Evolutionary conservation across 2,888 invertebrate genomes (phyloP).

Genomic region (Thymelicus lineola): DNA sequence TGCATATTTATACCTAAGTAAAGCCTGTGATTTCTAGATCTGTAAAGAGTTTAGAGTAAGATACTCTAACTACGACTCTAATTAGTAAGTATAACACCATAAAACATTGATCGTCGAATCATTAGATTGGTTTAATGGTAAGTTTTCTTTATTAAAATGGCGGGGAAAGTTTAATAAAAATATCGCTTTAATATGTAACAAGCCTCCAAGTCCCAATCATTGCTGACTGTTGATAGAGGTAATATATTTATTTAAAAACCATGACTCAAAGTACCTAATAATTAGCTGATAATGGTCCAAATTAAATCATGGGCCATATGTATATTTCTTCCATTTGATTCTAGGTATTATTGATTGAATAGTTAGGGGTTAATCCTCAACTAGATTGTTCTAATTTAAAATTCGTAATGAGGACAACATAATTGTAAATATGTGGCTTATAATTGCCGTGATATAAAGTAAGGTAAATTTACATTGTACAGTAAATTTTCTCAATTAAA

Average conservation of each 20-base stretch:
- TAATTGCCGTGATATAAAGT: not conserved
- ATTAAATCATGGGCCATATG: conserved; percentile 13
- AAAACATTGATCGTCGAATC: not conserved
- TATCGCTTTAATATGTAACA: not conserved
- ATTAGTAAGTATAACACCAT: too few species aligned
- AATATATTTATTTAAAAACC: not conserved
- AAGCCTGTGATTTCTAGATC: conserved; percentile 22
- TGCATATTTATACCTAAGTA: not conserved
- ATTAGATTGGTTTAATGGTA: not conserved
- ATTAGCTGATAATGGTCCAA: conserved; percentile 31
- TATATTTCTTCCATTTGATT: conserved; percentile 31
- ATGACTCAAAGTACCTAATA: conserved; percentile 31
- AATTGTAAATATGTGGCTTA: conserved; percentile 24
- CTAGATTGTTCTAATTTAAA: conserved; percentile 52
- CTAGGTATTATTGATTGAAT: conserved; percentile 21
- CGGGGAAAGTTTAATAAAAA: not conserved
- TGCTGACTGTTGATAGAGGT: too few species aligned
- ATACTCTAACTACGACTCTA: too few species aligned
- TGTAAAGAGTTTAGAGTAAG: not conserved
- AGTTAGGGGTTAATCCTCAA: conserved; percentile 35
- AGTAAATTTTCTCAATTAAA: not conserved
- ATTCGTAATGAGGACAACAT: conserved; percentile 18
- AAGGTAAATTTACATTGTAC: conserved; percentile 26
- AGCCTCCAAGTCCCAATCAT: not conserved
- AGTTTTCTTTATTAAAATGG: not conserved